Evolutionary conservation across 2,888 invertebrate genomes (phyloP).

Genomic region (Chloroclysta siterata): DNA sequence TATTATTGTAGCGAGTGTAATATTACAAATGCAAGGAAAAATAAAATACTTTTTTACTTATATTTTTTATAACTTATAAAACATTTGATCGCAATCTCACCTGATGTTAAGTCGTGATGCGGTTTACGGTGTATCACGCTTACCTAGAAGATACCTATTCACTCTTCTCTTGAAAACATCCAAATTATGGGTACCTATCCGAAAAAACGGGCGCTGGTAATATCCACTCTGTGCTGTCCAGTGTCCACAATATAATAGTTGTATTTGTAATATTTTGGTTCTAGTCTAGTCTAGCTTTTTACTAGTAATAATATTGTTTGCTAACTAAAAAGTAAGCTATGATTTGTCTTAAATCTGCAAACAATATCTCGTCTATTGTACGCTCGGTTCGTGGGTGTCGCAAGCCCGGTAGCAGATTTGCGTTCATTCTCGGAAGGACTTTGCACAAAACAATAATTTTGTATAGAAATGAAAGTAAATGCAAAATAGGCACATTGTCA

Average conservation of each 20-base stretch:
- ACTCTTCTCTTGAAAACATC: no score
- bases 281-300: not conserved
- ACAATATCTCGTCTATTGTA: conserved; percentile 35
- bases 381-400: conserved; percentile 27
- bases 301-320: not conserved
- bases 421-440: conserved; percentile 69
- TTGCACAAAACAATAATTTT: conserved; percentile 63
- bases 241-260: no score
- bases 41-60: no score
- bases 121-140: no score
- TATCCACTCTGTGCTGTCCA: no score
- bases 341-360: conserved; percentile 5
- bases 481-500: conserved; percentile 44
- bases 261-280: no score
- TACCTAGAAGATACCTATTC: no score
- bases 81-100: no score
- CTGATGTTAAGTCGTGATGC: no score
- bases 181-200: no score
- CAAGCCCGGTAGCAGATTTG: conserved; percentile 57
- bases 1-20: conserved; percentile 39
- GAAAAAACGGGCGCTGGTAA: no score
- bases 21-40: conserved; percentile 32
- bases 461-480: conserved; percentile 55
- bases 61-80: no score
- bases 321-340: not conserved